These are phyloP conservation scores for Melanargia galathea DNA, from an alignment of 2,888 invertebrate species.

Conservation along the genomic window DNA sequence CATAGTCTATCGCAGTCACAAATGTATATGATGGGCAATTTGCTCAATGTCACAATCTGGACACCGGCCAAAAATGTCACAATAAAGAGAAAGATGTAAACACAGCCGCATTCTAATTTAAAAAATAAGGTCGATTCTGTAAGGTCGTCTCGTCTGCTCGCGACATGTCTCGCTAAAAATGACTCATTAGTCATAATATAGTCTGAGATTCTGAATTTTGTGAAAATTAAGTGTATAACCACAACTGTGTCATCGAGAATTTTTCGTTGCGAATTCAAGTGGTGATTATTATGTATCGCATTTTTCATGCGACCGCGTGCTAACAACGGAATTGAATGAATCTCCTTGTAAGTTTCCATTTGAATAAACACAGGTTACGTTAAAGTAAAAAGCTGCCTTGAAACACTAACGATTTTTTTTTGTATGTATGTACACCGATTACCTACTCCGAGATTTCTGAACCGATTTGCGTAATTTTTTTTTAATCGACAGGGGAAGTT, in stretches of 20 bases:
- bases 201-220: slow-evolving; percentile 46
- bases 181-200: slow-evolving; percentile 52
- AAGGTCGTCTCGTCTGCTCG: slow-evolving; percentile 62
- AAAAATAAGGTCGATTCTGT: slow-evolving; percentile 69
- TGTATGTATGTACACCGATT: no score
- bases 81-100: slow-evolving; percentile 78
- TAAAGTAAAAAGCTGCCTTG: no score
- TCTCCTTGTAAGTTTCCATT: background rate
- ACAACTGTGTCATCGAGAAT: slow-evolving; percentile 14
- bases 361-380: no score
- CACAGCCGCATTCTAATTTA: slow-evolving; percentile 75
- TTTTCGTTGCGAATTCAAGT: slow-evolving; percentile 13
- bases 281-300: slow-evolving; percentile 1
- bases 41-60: slow-evolving; percentile 69
- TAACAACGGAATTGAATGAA: slow-evolving; percentile 1
- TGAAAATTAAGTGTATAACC: slow-evolving; percentile 37
- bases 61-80: slow-evolving; percentile 72
- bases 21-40: slow-evolving; percentile 54
- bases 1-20: slow-evolving; percentile 31
- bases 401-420: no score
- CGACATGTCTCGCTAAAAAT: slow-evolving; percentile 68
- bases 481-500: no score
- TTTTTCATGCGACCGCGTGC: slow-evolving; percentile 1
- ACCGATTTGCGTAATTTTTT: no score
- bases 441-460: no score